A percentile compares a stretch with the other conserved stretches of the same genome.
phyloP scores from a whole-genome alignment of 2,888 invertebrate species.

The Gerris lacustris region DNA sequence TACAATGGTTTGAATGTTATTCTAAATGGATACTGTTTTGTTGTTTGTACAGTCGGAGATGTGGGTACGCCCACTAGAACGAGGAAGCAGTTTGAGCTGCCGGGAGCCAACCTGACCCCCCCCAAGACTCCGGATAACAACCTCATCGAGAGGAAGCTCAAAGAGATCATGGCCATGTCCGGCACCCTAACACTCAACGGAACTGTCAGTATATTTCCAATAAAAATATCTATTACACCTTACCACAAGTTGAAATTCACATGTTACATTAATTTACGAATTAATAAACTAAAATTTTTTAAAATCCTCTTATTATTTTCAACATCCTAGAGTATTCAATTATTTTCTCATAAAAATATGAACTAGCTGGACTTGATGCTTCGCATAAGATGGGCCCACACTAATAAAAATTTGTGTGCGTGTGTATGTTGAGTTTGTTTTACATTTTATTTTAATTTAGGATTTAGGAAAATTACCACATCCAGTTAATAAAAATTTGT shows the following conservation, averaged over 20 bases:
- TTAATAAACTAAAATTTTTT: constrained; percentile 6
- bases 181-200: constrained; percentile 78
- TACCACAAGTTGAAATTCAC: background rate
- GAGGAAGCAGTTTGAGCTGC: constrained; percentile 45
- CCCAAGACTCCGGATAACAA: constrained; percentile 30
- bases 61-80: constrained; percentile 43
- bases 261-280: background rate
- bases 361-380: no score
- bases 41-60: constrained; percentile 36
- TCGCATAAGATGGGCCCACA: no score
- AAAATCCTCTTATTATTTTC: background rate
- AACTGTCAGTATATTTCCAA: constrained; percentile 35
- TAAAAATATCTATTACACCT: background rate
- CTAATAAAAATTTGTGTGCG: no score
- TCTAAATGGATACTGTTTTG: no score
- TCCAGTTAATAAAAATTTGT: no score
- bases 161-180: constrained; percentile 86
- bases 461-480: no score
- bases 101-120: constrained; percentile 36
- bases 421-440: no score
- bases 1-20: no score
- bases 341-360: no score
- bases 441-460: no score
- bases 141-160: constrained; percentile 64
- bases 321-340: no score